phyloP scores from a whole-genome alignment of 2,797 vertebrate species.

The Hipposideros larvatus region DNA sequence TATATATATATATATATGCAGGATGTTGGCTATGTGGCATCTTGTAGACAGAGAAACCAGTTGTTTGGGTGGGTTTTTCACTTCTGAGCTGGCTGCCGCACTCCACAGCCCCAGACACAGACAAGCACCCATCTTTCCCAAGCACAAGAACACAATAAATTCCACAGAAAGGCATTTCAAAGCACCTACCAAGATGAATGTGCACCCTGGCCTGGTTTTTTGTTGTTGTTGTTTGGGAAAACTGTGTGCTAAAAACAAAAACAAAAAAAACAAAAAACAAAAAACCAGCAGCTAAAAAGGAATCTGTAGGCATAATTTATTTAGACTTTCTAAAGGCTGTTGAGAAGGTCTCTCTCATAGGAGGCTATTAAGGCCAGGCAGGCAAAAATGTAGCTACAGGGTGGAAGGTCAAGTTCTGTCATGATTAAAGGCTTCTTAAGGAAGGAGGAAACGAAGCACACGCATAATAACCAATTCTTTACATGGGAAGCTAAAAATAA shows the following conservation, averaged over 20 bases:
- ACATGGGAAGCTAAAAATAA: constrained; percentile 80
- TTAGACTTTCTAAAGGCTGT: constrained; percentile 79
- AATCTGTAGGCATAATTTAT: constrained; percentile 73
- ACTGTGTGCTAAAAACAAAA: constrained; percentile 69
- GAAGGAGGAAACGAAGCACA: constrained; percentile 15
- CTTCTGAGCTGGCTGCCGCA: neutral
- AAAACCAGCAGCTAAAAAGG: constrained; percentile 65
- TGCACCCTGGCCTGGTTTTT: constrained; percentile 70
- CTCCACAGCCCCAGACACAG: neutral
- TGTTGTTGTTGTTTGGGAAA: constrained; percentile 41
- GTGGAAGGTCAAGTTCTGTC: constrained; percentile 79
- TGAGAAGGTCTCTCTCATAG: constrained; percentile 73
- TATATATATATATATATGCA: too few species aligned
- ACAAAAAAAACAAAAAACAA: too few species aligned
- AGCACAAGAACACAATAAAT: constrained; percentile 19
- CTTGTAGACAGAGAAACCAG: neutral
- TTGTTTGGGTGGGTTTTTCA: neutral
- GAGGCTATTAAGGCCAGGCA: constrained; percentile 76
- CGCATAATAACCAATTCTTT: constrained; percentile 78
- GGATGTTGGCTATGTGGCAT: neutral
- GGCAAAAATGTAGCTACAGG: constrained; percentile 56
- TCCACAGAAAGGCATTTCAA: constrained; percentile 68
- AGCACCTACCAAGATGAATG: constrained; percentile 24
- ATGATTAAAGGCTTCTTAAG: constrained; percentile 76
- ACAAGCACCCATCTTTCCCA: neutral